Evolutionary conservation across 1,140 invertebrate genomes (phyloP), one percentile per base, ranked within the genome.

Genomic region (Sesamia nonagrioides): DNA sequence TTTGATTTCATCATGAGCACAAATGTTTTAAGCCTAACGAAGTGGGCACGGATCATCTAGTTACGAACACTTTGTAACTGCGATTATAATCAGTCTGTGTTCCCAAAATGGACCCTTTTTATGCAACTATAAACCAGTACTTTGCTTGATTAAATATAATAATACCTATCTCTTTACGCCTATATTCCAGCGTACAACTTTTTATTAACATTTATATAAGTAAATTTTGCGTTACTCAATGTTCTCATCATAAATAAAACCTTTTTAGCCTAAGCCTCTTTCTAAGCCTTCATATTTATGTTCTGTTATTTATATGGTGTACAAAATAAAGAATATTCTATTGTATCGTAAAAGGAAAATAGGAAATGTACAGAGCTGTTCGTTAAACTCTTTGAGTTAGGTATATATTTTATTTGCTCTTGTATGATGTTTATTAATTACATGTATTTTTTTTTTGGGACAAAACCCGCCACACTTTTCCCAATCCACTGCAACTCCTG

Each of bases 111-210:
- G 1, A n/a, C 50, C 18, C 48, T 35, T 72, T 72, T 72, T 72
- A 72, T 72, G 68, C 33, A 72, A 50, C 68, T 54, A 54, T 72
- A 72, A 54, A 37, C 37, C 3, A 1, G 42, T 52, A 48, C 33
- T 15, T 72, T 72, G 50, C 68, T 54, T 37, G 68, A 72, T 72
- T 48, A 71, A 71, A 72, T 72, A 40, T 72, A 21, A 68, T 48
- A 45, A 5, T 7, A 37, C 37, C 3, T n/a, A n/a, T 71, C 48
- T 52, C 42, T 50, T 60, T 33, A 61, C 33, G 58, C 17, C 60
- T 9, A 63, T 63, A 17, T 63, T n/a, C 15, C n/a, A 63, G 60
- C n/a, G 8, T 56, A 27, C 15, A 40, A 37, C 60, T 63, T 63
- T 63, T 63, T 63, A 63, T 37, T n/a, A 40, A 40, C 33, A 21